These are phyloP conservation scores for Drosophila watanabei DNA, from an alignment of 1,140 invertebrate genomes.

Conservation along the genomic window DNA sequence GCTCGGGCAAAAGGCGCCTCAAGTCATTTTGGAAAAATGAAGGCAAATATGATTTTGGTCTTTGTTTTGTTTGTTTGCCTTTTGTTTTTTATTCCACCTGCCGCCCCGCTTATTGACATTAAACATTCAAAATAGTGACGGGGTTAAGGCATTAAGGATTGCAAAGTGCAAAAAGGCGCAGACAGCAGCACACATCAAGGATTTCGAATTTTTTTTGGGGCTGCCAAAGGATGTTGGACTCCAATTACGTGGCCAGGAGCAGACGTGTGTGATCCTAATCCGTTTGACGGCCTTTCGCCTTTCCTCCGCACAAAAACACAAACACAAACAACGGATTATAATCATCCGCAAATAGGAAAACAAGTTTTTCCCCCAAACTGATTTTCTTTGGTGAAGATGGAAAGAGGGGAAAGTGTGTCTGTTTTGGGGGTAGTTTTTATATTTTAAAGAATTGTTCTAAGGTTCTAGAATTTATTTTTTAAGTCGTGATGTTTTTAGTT, in stretches of 20 bases:
- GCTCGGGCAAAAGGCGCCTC: conserved; percentile 29
- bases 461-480: neutral
- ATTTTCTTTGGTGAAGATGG: conserved; percentile 21
- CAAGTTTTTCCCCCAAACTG: conserved; percentile 3
- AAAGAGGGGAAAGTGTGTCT: neutral
- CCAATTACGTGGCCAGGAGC: conserved; percentile 60
- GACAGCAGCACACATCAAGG: conserved; percentile 61
- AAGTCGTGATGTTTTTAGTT: neutral
- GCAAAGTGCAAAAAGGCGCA: conserved; percentile 22
- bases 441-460: too few species aligned
- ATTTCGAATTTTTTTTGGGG: conserved; percentile 29
- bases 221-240: conserved; percentile 68
- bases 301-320: too few species aligned
- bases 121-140: conserved; percentile 74
- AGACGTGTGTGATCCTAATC: conserved; percentile 68
- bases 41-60: conserved; percentile 38
- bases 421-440: neutral
- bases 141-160: neutral
- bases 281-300: conserved; percentile 57
- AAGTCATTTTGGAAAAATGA: conserved; percentile 50
- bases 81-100: conserved; percentile 25
- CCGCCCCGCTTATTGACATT: conserved; percentile 72
- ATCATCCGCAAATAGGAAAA: conserved; percentile 56
- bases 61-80: conserved; percentile 11
- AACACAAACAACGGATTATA: conserved; percentile 75